Base-by-base conservation (phyloP, 2,888 invertebrate species). In the Druceiella hillmani region DNA sequence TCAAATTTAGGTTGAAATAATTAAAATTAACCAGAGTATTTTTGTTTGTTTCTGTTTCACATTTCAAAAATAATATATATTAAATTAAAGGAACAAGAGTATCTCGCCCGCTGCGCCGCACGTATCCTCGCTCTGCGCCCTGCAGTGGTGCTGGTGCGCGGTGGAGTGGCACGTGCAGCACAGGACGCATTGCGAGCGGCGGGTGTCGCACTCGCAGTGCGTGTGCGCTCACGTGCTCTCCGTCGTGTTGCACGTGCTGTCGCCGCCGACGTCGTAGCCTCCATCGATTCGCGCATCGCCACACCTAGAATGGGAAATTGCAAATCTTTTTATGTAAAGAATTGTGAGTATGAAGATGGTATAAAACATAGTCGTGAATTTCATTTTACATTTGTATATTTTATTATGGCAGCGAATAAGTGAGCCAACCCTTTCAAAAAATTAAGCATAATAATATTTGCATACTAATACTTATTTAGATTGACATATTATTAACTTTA, bases 81-180 rank as follows among this genome's bases (percentile, higher is more conserved):
- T n/a, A n/a, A 12, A 33, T 35, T 36, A 17, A 50, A 85, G 82
- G 93, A 93, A 61, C 81, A 81, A 50, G 89, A 92, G 57, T 92
- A 90, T 61, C 66, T 93, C 17, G 75, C 82, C 16, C 84, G 91
- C 47, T 86, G 89, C 17, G 90, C 93, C 3, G 83, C 85, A 1
- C 80, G 94, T 50, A 89, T 97, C 33, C 77, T 81, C 17, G 82
- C 87, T 10, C 75, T 93, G 40, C 79, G 82, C 22, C 94, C 98
- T 0, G 81, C 87, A 53, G 78, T 98, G 16, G 84, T 99, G 16
- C 65, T 99, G 22, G 94, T 94, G 1, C 89, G 92, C 55, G 87
- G 91, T 48, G 83, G 85, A 33, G 93, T 92, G 5, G 83, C 87
- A 51, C 86, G 74, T 56, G 70, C 85, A 25, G 97, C 97, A 7